A percentile compares a stretch with the other conserved stretches of the same genome.
phyloP scores from a whole-genome alignment of 2,888 invertebrate species.

The Schizaphis graminum region DNA sequence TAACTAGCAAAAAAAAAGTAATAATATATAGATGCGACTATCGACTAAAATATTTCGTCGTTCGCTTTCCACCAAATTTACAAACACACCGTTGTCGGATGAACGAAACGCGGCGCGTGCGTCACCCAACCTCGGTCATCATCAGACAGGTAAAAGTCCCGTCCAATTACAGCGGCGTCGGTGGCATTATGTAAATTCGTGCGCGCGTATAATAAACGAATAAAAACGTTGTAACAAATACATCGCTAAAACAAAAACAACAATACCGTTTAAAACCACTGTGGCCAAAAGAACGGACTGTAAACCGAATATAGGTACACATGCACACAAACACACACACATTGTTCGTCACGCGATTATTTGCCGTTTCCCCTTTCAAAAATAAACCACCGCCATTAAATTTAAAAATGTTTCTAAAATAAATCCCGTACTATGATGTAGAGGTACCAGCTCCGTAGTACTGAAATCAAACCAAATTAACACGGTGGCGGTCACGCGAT shows the following conservation, averaged over 20 bases:
- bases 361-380: background rate
- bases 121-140: background rate
- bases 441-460: background rate
- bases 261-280: background rate
- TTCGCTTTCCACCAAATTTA: background rate
- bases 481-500: slow-evolving; percentile 3
- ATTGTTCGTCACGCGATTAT: slow-evolving; percentile 28
- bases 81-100: background rate
- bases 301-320: background rate
- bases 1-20: background rate
- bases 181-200: slow-evolving; percentile 6
- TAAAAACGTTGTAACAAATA: background rate
- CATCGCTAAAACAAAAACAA: slow-evolving; percentile 9
- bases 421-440: background rate
- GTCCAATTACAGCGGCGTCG: background rate
- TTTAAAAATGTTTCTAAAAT: background rate
- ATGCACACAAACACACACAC: background rate
- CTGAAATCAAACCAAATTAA: background rate
- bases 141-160: slow-evolving; percentile 11
- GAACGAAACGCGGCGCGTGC: background rate
- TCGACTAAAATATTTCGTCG: background rate
- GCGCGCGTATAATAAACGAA: background rate
- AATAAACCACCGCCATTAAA: background rate
- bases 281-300: background rate
- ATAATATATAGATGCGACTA: background rate